These are phyloP conservation scores for Percopsis transmontana DNA, from an alignment of 2,113 vertebrate species.

Conservation along the genomic window DNA sequence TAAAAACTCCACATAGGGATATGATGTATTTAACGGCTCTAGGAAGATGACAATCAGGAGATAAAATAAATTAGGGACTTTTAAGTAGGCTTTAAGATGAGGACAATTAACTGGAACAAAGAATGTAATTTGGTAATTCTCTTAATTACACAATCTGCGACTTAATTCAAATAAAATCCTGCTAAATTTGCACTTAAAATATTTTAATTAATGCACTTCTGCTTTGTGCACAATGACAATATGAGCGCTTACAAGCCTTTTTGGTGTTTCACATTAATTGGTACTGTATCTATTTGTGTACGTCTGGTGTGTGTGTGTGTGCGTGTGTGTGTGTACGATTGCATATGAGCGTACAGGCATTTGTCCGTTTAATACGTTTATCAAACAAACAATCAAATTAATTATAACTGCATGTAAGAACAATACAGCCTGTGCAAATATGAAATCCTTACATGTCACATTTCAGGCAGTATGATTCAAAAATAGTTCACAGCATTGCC, in stretches of 20 bases:
- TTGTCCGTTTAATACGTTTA: constrained; percentile 10
- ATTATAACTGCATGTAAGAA: constrained; percentile 24
- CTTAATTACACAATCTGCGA: constrained; percentile 58
- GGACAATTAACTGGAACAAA: constrained; percentile 67
- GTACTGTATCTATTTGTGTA: constrained; percentile 2
- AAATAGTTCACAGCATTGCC: constrained; percentile 5
- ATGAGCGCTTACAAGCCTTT: constrained; percentile 44
- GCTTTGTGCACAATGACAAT: constrained; percentile 46
- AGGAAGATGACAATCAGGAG: constrained; percentile 33
- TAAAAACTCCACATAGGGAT: constrained; percentile 2
- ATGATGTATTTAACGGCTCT: constrained; percentile 14
- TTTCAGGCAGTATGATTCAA: constrained; percentile 19
- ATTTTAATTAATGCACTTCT: constrained; percentile 60
- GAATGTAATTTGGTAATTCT: constrained; percentile 53
- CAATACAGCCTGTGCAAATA: constrained; percentile 26
- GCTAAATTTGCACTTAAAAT: constrained; percentile 57
- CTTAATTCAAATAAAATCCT: constrained; percentile 64
- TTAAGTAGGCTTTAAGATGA: constrained; percentile 49
- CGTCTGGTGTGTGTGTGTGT: constrained; percentile 1
- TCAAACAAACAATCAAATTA: constrained; percentile 10
- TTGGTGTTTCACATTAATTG: constrained; percentile 19
- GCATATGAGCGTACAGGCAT: constrained; percentile 6
- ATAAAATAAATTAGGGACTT: constrained; percentile 62
- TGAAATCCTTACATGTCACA: constrained; percentile 1
- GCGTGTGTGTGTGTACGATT: background rate